Evolutionary conservation across 2,797 vertebrate species (phyloP), one percentile per base, ranked within the genome.

Genomic region (Sphenopsis melanotis): DNA sequence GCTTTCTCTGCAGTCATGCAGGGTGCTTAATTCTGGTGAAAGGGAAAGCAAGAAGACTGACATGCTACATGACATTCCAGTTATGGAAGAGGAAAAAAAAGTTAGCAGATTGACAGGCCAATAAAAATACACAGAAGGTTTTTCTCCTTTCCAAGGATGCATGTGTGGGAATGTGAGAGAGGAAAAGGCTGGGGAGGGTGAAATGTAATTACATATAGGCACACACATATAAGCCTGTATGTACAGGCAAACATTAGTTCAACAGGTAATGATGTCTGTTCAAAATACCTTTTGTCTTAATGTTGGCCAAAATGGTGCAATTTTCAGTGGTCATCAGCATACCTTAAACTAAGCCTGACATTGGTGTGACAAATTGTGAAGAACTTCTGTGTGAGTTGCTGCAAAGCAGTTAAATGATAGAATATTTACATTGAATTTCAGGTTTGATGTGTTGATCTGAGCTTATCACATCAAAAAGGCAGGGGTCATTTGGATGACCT

Each of bases 111-210:
- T 96, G 96, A 91, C 94, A 94, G 76, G 71, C 83, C 87, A 94
- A 63, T 91, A 93, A 93, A 96, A 96, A 96, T 87, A 93, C 39
- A 85, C 70, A 83, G 84, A 86, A 92, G 57, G 91, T 60, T 92
- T 87, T 95, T 90, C 79, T 90, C 52, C 49, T 79, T 77, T 96
- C 77, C 77, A 94, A 83, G 70, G 84, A 44, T 90, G 53, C 10
- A 6, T 81, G 56, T 88, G 46, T 24, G 2, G 81, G 41, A 80
- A 87, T 41, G 53, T 64, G 42, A 74, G 75, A 95, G 52, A 92
- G 61, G n/a, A 81, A 66, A 85, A 83, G 44, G 9, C 82, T 80
- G 64, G 24, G 42, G 41, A 87, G 57, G 24, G 39, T 53, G 60
- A 91, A 94, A 87, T 90, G 29, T 60, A 60, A 71, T 77, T 93